Evolutionary conservation across 1,140 invertebrate genomes (phyloP).

Genomic region (Atta texana): DNA sequence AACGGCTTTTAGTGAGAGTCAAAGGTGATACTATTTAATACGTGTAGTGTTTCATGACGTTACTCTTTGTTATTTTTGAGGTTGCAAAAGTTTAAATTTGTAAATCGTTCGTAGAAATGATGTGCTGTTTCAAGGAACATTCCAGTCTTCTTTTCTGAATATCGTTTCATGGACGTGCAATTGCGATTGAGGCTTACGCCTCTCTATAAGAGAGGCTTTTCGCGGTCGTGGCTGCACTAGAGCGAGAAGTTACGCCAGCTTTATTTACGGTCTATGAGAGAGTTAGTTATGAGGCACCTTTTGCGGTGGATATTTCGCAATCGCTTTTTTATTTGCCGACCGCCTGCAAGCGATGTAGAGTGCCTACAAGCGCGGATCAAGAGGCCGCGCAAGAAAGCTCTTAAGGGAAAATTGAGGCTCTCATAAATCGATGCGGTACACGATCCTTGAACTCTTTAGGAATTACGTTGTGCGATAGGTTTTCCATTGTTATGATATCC

Average conservation of each 20-base stretch:
- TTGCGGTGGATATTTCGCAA: constrained; percentile 37
- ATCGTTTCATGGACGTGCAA: neutral
- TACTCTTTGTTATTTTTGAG: neutral
- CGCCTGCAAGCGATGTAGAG: constrained; percentile 21
- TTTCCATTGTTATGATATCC: constrained; percentile 15
- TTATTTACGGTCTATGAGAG: constrained; percentile 31
- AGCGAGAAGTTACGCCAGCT: neutral
- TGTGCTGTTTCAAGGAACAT: neutral
- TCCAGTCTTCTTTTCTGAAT: neutral
- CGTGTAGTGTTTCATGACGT: neutral
- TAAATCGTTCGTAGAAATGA: neutral
- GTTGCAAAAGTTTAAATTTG: neutral
- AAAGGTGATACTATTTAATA: neutral
- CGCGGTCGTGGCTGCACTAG: neutral
- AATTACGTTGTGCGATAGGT: constrained; percentile 22
- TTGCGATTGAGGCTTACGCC: neutral
- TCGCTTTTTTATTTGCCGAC: constrained; percentile 25
- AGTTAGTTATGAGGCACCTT: constrained; percentile 5
- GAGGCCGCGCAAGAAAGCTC: constrained; percentile 32
- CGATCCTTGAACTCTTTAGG: constrained; percentile 19
- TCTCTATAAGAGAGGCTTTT: constrained; percentile 15
- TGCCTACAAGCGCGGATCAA: constrained; percentile 39
- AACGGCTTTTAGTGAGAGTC: neutral
- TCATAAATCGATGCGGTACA: constrained; percentile 22
- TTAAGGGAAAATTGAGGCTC: constrained; percentile 44